phyloP scores from a whole-genome alignment of 2,888 invertebrate genomes.

The Ligdia adustata region DNA sequence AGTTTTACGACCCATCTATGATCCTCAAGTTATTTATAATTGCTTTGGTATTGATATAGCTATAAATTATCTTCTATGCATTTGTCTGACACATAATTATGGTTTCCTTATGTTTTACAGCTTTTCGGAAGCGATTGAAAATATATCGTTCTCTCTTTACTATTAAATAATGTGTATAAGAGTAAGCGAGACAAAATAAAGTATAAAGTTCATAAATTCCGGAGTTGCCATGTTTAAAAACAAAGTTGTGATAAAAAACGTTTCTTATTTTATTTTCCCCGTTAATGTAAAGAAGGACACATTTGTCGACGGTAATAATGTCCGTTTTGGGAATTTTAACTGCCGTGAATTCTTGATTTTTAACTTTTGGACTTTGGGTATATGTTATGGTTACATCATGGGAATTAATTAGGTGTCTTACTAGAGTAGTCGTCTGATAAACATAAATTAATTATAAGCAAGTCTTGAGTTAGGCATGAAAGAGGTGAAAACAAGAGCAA shows the following conservation, averaged over 20 bases:
- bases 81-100: constrained; percentile 15
- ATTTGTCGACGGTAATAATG: constrained; percentile 5
- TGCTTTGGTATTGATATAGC: constrained; percentile 21
- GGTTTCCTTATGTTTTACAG: constrained; percentile 3
- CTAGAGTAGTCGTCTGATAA: too few relatives aligned
- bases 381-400: too few relatives aligned
- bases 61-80: constrained; percentile 23
- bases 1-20: constrained; percentile 1
- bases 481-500: too few relatives aligned
- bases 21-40: constrained; percentile 13
- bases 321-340: constrained; percentile 20
- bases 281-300: constrained; percentile 17
- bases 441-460: too few relatives aligned
- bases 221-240: too few relatives aligned
- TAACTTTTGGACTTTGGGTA: constrained; percentile 3
- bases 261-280: not conserved
- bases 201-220: too few relatives aligned
- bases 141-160: not conserved
- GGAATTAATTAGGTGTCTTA: too few relatives aligned
- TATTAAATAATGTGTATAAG: not conserved
- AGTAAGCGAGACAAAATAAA: not conserved
- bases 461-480: too few relatives aligned
- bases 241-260: constrained; percentile 1
- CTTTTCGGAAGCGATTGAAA: too few relatives aligned
- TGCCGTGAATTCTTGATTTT: constrained; percentile 8